Evolutionary conservation across 2,797 vertebrate species (phyloP).

Genomic region (Linurgus olivaceus): DNA sequence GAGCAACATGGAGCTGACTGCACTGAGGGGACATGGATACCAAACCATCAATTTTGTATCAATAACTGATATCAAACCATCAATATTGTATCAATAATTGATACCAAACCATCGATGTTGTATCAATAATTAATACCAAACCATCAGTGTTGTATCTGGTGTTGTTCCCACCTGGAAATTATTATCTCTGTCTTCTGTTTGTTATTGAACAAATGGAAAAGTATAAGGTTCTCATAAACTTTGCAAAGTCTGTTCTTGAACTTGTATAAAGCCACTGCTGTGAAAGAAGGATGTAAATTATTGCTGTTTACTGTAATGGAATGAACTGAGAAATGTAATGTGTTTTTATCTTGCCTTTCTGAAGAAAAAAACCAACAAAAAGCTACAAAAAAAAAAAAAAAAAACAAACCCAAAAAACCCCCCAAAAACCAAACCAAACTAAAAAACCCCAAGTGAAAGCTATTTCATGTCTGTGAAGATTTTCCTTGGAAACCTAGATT

Average conservation of each 20-base stretch:
- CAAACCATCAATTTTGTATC: background rate
- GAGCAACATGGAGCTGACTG: background rate
- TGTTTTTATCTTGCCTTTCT: background rate
- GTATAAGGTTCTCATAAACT: background rate
- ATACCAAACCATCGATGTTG: background rate
- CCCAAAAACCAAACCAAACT: no score
- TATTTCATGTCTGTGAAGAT: background rate
- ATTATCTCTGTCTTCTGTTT: background rate
- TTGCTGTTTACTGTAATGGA: background rate
- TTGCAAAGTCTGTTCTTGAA: background rate
- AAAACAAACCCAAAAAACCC: background rate
- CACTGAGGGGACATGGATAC: accelerated
- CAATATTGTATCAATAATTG: no score
- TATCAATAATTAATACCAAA: background rate
- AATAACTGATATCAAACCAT: background rate
- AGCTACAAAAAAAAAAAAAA: background rate
- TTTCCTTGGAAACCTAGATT: background rate
- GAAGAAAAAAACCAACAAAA: background rate
- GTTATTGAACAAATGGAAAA: background rate
- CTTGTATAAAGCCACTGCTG: background rate
- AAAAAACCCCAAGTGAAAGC: background rate
- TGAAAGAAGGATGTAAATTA: background rate
- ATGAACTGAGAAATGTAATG: background rate
- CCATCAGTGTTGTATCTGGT: accelerated
- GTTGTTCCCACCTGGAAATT: background rate